These are phyloP conservation scores for Daubentonia madagascariensis DNA, from an alignment of 2,113 vertebrate genomes.

Conservation along the genomic window DNA sequence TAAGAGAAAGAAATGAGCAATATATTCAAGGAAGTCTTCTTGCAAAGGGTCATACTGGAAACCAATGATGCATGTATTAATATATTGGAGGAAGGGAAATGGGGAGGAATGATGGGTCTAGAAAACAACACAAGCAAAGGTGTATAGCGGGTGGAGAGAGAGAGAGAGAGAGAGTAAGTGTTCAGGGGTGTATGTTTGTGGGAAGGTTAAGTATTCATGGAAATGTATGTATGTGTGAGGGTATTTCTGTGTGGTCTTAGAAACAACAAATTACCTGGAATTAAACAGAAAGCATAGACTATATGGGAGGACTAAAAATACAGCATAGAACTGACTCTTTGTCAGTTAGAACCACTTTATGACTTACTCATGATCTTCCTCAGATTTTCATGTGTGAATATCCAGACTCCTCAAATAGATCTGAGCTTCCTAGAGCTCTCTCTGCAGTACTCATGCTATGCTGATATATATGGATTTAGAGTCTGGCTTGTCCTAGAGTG, in stretches of 20 bases:
- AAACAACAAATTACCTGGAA: background rate
- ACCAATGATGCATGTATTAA: background rate
- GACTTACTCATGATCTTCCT: background rate
- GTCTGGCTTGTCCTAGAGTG: background rate
- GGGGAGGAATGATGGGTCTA: background rate
- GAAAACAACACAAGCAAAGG: background rate
- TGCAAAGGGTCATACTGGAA: background rate
- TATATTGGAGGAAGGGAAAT: background rate
- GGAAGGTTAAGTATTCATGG: background rate
- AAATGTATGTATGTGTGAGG: background rate
- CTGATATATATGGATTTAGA: background rate
- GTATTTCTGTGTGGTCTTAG: background rate
- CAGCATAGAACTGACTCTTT: background rate
- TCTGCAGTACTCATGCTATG: background rate
- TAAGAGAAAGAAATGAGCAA: background rate
- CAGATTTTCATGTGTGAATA: background rate
- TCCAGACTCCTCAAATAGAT: background rate
- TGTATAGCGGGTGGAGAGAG: no score
- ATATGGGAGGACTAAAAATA: background rate
- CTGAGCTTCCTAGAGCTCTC: background rate
- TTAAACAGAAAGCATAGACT: background rate
- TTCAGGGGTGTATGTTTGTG: background rate
- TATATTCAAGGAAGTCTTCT: background rate
- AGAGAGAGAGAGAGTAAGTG: background rate
- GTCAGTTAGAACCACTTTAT: background rate